These are phyloP conservation scores for Cebus imitator DNA, from an alignment of 2,113 vertebrate genomes.

Conservation along the genomic window DNA sequence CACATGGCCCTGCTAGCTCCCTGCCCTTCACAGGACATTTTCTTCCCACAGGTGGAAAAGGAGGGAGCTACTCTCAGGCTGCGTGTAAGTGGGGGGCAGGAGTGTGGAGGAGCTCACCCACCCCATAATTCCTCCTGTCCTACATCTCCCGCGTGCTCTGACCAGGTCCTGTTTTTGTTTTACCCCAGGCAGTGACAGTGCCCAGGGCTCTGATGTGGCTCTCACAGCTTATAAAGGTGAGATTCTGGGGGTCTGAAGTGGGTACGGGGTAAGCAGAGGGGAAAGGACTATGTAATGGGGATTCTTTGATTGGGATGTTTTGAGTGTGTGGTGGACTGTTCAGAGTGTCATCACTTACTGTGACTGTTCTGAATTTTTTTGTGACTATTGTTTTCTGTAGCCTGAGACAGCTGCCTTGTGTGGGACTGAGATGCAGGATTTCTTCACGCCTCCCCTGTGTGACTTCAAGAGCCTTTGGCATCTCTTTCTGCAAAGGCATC, in stretches of 20 bases:
- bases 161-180: no score
- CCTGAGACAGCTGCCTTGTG: not conserved
- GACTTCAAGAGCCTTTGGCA: not conserved
- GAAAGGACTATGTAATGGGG: not conserved
- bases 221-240: no score
- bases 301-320: not conserved
- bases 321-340: not conserved
- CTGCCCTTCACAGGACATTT: no score
- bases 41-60: no score
- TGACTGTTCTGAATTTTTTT: not conserved
- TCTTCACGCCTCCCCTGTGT: fast-evolving
- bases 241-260: not conserved
- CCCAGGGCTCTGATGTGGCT: no score
- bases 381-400: not conserved
- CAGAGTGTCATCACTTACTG: not conserved
- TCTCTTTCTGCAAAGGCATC: not conserved
- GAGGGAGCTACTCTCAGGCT: no score
- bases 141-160: no score
- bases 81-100: no score
- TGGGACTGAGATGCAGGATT: not conserved
- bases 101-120: no score
- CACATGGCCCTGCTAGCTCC: no score
- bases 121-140: no score
- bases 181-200: no score
- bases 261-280: not conserved